Percentiles rank a stretch among this genome's conserved stretches.
phyloP scores from a whole-genome alignment of 2,888 invertebrate genomes.

The Amorpha juglandis region DNA sequence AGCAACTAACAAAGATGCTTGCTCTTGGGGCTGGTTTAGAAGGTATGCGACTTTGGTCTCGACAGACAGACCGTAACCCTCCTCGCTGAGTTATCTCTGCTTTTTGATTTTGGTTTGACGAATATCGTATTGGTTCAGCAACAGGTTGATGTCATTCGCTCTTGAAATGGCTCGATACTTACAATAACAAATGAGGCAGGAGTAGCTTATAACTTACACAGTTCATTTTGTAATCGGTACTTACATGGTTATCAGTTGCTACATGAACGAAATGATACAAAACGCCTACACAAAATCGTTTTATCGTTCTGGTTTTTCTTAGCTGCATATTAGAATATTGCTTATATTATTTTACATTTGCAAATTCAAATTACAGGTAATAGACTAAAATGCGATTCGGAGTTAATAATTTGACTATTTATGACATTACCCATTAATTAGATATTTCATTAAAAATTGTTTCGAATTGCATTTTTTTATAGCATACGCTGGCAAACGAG shows the following conservation, averaged over 20 bases:
- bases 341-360: background rate
- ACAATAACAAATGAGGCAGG: background rate
- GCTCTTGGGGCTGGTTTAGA: too few species aligned
- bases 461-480: background rate
- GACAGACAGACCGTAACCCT: too few species aligned
- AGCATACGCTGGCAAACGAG: too few species aligned
- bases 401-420: background rate
- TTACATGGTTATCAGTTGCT: slow-evolving; percentile 3
- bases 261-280: slow-evolving; percentile 14
- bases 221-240: slow-evolving; percentile 1
- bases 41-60: too few species aligned
- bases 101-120: background rate
- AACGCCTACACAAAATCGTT: slow-evolving; percentile 11
- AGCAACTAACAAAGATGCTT: too few species aligned
- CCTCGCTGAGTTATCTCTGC: too few species aligned
- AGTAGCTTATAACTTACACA: background rate
- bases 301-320: background rate
- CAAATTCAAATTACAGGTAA: background rate
- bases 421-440: background rate
- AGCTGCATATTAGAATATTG: background rate
- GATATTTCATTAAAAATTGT: background rate
- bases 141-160: background rate
- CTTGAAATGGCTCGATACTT: background rate
- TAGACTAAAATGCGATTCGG: background rate
- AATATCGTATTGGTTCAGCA: background rate